Base-by-base conservation (phyloP, 2,113 vertebrate genomes). In the Rallus limicola region DNA sequence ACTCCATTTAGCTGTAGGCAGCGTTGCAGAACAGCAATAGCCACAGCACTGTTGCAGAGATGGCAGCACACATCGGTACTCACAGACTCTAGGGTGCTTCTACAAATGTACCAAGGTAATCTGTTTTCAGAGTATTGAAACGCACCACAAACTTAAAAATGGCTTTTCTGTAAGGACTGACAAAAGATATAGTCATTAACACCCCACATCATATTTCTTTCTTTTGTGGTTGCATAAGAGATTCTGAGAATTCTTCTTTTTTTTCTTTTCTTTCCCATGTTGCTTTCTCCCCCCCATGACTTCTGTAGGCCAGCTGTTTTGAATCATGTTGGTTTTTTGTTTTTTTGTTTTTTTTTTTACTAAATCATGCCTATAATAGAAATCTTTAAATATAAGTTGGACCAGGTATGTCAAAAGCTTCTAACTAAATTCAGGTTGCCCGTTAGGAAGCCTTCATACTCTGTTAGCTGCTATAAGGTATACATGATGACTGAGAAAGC, bases 71-170 rank as follows among this genome's bases (percentile, higher is more conserved):
- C 40, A 68, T 82, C 11, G 42, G 92, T 48, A 64, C 60, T 81
- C 84, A 75, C 5, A 29, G 59, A 33, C 72, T 86, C 77, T 78
- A 65, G 58, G 58, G 64, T 84, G n/a, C 16, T 59, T 50, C 85
- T 88, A 50, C 14, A 3, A 71, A 82, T 71, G 58, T 82, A 92
- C 59, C 52, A 96, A 62, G 34, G 67, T 70, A 96, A 96, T 85
- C 64, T 91, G n/a, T 93, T 95, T 90, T 95, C 72, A 89, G 83
- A 93, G 82, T 94, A 94, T 18, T 90, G 74, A 96, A 96, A 97
- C 67, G 72, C 38, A 69, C 67, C 76, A 92, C 50, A 93, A 95
- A 96, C 87, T 92, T 72, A 23, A 93, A 95, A 94, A 81, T 46
- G 10, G 8, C 9, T 70, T 90, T 69, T 88, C 55, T 92, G 58